Conservation (phyloP, 2,797 vertebrate species). For the Leptodactylus fallax region DNA sequence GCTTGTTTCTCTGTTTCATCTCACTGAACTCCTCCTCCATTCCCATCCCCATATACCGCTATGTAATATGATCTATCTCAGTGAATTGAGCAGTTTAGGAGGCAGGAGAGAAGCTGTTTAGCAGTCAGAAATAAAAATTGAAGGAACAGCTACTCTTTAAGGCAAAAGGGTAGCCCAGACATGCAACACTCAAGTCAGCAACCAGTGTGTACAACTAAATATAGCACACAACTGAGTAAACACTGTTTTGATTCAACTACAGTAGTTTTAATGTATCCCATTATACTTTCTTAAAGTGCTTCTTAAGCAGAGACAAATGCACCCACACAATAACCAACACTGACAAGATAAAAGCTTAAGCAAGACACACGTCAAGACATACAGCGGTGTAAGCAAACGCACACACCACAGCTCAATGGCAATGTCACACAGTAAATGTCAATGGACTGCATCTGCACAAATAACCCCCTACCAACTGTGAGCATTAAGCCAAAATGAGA, state of each 20-base stretch:
- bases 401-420: conserved; percentile 43
- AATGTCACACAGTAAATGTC: conserved; percentile 58
- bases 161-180: too few species aligned
- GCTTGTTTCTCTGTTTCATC: too few species aligned
- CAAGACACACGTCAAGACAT: conserved; percentile 17
- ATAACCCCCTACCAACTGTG: conserved; percentile 60
- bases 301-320: conserved; percentile 19
- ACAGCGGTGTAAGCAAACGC: conserved; percentile 44
- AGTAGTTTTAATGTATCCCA: not conserved
- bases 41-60: too few species aligned
- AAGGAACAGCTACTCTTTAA: too few species aligned
- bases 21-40: too few species aligned
- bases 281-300: not conserved
- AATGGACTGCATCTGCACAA: conserved; percentile 54
- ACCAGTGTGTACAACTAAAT: not conserved
- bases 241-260: not conserved
- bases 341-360: conserved; percentile 42
- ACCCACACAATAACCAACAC: conserved; percentile 40
- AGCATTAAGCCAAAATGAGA: conserved; percentile 61
- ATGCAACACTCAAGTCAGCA: too few species aligned
- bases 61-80: too few species aligned
- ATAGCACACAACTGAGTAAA: not conserved
- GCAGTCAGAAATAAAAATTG: too few species aligned
- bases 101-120: too few species aligned
- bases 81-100: too few species aligned